Percentiles rank a stretch among this genome's conserved stretches.
phyloP scores from a whole-genome alignment of 2,797 vertebrate genomes.

The Yasuhikotakia modesta region DNA sequence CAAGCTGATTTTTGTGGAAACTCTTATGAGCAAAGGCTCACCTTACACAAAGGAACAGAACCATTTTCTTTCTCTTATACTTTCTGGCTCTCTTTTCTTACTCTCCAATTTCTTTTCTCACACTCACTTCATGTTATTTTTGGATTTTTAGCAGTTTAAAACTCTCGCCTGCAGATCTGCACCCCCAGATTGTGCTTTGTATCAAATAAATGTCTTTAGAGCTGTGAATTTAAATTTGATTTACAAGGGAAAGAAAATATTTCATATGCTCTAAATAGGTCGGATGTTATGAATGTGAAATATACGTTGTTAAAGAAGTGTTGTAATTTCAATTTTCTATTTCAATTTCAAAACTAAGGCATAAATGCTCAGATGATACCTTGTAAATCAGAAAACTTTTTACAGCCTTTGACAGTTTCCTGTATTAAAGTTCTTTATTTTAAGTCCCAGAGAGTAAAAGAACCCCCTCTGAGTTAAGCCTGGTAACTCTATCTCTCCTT shows the following conservation, averaged over 20 bases:
- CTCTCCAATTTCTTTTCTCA: slow-evolving; percentile 1
- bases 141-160: slow-evolving; percentile 1
- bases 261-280: not conserved
- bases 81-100: slow-evolving; percentile 6
- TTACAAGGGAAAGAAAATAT: slow-evolving; percentile 31
- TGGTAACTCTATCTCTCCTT: slow-evolving; percentile 53
- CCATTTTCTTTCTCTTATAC: slow-evolving; percentile 44
- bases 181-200: slow-evolving; percentile 9
- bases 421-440: slow-evolving; percentile 30
- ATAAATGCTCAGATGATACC: slow-evolving; percentile 2
- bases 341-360: not conserved
- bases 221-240: slow-evolving; percentile 19
- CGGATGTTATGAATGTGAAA: slow-evolving; percentile 7
- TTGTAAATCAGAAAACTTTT: slow-evolving; percentile 6
- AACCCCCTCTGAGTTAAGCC: slow-evolving; percentile 48
- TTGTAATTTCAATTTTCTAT: not conserved
- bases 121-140: slow-evolving; percentile 24
- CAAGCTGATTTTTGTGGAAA: slow-evolving; percentile 73
- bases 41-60: slow-evolving; percentile 63
- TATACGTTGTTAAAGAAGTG: not conserved
- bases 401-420: slow-evolving; percentile 6
- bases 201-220: slow-evolving; percentile 9
- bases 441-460: slow-evolving; percentile 31
- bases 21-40: slow-evolving; percentile 63
- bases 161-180: slow-evolving; percentile 21